Evolutionary conservation across 2,888 invertebrate species (phyloP), one percentile per base, ranked within the genome.

Genomic region (Nymphalis polychloros): DNA sequence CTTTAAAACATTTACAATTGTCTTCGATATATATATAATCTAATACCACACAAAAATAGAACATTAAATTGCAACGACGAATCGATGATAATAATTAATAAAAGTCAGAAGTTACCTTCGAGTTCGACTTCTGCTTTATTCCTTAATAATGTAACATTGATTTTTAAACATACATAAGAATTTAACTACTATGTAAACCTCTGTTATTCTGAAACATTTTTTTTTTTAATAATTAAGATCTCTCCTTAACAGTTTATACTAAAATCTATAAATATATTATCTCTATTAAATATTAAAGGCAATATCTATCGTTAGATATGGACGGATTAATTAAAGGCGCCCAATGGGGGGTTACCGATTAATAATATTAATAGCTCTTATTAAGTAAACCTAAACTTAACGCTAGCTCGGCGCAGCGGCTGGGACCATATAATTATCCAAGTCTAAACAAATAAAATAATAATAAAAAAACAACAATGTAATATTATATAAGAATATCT

Each of bases 261-360:
- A 90, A 84, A 86, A 78, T 86, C 90, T 92, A 92, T 90, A 91
- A 92, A 92, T 92, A 92, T 92, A 92, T 92, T 92, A 92, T 90
- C 89, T 92, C 89, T 92, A 92, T 90, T 92, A 92, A 90, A 91
- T 90, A 91, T 91, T 92, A 92, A 92, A 92, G 92, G 92, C 92
- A 92, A 92, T 90, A 89, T 92, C 90, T 92, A 92, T 88, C 83
- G 84, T 90, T 90, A 92, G 86, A 92, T 85, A 88, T 90, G 92
- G 92, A 92, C 92, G 92, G 92, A 92, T 92, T 90, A 89, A 88
- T 88, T 90, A 84, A 91, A 92, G 92, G 90, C 91, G 90, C 92
- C 91, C 92, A 85, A 81, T 78, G 87, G 91, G n/a, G 27, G 92
- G 89, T 90, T 90, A 91, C 92, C 92, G 82, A 88, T 89, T 90